These are phyloP conservation scores for Fringilla coelebs DNA, from an alignment of 2,797 vertebrate genomes.

Conservation along the genomic window DNA sequence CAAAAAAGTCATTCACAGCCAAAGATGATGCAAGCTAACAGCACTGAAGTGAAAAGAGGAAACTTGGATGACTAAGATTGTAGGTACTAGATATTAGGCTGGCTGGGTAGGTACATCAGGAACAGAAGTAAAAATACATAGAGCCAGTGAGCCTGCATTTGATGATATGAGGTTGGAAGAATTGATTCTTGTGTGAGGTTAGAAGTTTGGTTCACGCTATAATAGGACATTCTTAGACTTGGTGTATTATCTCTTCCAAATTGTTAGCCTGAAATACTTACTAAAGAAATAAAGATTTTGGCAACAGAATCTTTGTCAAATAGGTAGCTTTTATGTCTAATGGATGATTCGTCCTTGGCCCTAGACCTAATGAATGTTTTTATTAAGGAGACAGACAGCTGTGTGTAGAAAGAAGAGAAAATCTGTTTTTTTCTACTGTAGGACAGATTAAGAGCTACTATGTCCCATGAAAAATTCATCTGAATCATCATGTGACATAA, in stretches of 20 bases:
- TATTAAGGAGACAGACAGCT: not conserved
- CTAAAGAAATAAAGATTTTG: not conserved
- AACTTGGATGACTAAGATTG: not conserved
- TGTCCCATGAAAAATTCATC: not conserved
- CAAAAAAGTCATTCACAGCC: not conserved
- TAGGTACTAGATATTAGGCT: not conserved
- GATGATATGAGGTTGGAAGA: not conserved
- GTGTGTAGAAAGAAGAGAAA: not conserved
- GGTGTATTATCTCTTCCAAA: not conserved
- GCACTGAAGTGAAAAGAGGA: not conserved
- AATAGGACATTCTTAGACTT: not conserved
- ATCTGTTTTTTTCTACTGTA: not conserved
- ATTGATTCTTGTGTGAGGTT: not conserved
- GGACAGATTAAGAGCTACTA: not conserved
- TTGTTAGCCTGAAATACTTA: not conserved
- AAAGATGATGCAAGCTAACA: not conserved
- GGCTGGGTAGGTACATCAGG: not conserved
- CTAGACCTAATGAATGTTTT: not conserved
- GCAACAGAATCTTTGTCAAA: not conserved
- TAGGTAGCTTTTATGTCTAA: not conserved
- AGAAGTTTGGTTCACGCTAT: not conserved
- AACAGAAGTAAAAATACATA: not conserved
- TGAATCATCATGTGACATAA: not conserved
- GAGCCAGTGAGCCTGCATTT: not conserved
- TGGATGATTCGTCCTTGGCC: not conserved